phyloP scores from a whole-genome alignment of 2,888 invertebrate species.

The Trichopria drosophilae region DNA sequence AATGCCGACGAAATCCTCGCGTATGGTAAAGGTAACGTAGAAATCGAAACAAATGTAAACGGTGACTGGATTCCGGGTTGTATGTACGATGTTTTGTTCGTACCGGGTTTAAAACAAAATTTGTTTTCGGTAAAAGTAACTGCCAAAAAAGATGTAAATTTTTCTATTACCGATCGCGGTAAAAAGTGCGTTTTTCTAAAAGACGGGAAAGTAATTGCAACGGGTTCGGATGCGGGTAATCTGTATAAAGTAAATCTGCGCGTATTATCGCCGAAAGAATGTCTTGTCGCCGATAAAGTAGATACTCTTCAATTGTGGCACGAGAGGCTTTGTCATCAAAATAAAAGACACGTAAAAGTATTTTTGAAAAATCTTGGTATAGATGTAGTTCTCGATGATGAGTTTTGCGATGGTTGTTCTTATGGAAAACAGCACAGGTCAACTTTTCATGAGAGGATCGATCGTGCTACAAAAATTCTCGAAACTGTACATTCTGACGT shows the following conservation, averaged over 20 bases:
- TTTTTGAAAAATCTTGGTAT: constrained; percentile 6
- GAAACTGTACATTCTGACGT: constrained; percentile 3
- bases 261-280: constrained; percentile 10
- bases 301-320: constrained; percentile 17
- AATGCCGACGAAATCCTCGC: neutral
- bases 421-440: constrained; percentile 8
- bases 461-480: constrained; percentile 1
- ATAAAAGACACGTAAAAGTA: constrained; percentile 4
- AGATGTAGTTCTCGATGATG: neutral
- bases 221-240: constrained; percentile 16
- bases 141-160: constrained; percentile 19
- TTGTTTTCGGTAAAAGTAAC: constrained; percentile 20
- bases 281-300: neutral
- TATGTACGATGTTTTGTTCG: constrained; percentile 20
- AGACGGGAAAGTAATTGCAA: constrained; percentile 12
- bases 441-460: constrained; percentile 4
- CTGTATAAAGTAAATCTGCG: constrained; percentile 16
- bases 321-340: constrained; percentile 20
- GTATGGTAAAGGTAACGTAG: constrained; percentile 19
- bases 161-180: constrained; percentile 7
- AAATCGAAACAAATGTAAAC: constrained; percentile 18
- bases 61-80: constrained; percentile 4
- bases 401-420: constrained; percentile 8
- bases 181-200: constrained; percentile 9
- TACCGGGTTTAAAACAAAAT: constrained; percentile 23